A percentile compares a stretch with the other conserved stretches of the same genome.
These are phyloP conservation scores for Himantopus leucocephalus DNA, from an alignment of 2,113 vertebrate species.

Conservation along the genomic window DNA sequence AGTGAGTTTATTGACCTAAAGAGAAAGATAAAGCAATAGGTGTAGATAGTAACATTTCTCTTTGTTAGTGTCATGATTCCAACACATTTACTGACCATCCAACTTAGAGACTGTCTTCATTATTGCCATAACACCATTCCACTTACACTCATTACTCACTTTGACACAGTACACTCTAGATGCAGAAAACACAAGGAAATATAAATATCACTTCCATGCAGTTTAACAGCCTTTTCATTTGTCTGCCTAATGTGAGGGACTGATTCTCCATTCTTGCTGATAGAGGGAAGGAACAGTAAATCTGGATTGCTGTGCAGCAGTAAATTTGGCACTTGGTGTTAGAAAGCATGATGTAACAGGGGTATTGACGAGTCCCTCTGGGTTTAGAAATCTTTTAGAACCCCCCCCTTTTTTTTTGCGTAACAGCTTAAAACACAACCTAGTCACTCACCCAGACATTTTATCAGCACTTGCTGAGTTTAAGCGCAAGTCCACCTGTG, in stretches of 20 bases:
- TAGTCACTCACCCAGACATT: neutral
- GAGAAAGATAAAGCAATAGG: constrained; percentile 53
- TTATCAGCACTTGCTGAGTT: neutral
- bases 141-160: neutral
- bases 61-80: constrained; percentile 52
- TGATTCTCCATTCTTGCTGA: neutral
- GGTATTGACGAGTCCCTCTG: neutral
- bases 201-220: neutral
- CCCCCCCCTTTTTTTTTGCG: too few relatives aligned
- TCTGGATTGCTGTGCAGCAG: neutral
- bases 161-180: neutral
- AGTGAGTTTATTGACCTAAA: constrained; percentile 60
- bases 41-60: constrained; percentile 36
- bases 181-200: neutral
- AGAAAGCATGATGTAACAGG: neutral
- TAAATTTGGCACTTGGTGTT: neutral
- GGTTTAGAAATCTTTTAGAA: neutral
- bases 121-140: neutral
- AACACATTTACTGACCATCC: constrained; percentile 15
- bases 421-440: neutral
- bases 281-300: neutral
- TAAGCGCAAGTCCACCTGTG: neutral
- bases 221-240: neutral
- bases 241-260: neutral
- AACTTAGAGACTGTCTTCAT: neutral